These are phyloP conservation scores for Leptobrachium leishanense DNA, from an alignment of 2,113 vertebrate genomes.

Conservation along the genomic window DNA sequence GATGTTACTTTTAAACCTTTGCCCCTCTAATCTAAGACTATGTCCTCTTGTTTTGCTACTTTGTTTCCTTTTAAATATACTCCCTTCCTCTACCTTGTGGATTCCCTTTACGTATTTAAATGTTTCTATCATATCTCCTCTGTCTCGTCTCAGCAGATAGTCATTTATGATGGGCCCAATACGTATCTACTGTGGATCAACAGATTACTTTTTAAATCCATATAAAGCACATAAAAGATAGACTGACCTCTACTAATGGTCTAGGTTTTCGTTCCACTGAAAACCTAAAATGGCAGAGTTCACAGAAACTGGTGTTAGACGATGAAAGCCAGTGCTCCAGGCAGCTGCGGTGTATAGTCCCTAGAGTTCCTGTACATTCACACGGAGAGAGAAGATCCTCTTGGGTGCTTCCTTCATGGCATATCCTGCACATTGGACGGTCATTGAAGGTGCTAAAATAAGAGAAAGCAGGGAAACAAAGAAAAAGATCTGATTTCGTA, in stretches of 20 bases:
- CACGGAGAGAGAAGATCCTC: conserved; percentile 85
- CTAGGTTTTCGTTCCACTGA: conserved; percentile 79
- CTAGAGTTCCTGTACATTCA: conserved; percentile 78
- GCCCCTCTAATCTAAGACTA: no score
- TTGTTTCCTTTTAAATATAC: no score
- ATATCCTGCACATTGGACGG: conserved; percentile 80
- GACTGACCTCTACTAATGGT: conserved; percentile 79
- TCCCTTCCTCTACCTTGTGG: no score
- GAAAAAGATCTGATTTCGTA: no score
- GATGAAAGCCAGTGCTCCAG: conserved; percentile 85
- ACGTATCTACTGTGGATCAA: no score
- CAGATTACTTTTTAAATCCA: no score
- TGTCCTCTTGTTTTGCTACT: no score
- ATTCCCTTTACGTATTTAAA: no score
- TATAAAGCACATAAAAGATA: not conserved
- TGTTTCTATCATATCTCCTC: no score
- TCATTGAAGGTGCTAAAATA: conserved; percentile 72
- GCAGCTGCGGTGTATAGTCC: conserved; percentile 84
- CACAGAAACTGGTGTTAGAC: conserved; percentile 84
- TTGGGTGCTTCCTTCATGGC: conserved; percentile 80
- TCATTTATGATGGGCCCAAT: no score
- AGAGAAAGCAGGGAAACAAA: conserved; percentile 26
- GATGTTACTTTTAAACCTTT: no score
- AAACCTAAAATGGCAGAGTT: conserved; percentile 88
- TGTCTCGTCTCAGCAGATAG: no score